Conservation (phyloP, 2,113 vertebrate genomes). For the Hemibagrus wyckioides region DNA sequence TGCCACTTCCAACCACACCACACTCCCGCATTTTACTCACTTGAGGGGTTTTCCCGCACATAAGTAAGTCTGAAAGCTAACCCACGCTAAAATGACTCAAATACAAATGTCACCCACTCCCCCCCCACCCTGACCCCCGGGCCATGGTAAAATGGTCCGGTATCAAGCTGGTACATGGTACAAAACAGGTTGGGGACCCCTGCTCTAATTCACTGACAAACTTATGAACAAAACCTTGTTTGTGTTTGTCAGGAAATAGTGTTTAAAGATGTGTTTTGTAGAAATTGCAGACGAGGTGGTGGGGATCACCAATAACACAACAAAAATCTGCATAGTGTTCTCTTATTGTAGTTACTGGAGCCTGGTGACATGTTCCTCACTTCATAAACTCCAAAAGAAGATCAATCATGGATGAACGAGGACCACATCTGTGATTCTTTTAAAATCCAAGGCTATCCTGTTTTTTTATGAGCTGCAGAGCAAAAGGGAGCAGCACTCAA, state of each 20-base stretch:
- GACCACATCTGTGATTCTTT: constrained; percentile 26
- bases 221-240: constrained; percentile 48
- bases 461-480: constrained; percentile 11
- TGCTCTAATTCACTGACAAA: constrained; percentile 28
- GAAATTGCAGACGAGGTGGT: constrained; percentile 45
- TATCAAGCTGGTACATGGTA: too few species aligned
- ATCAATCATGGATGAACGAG: too few species aligned
- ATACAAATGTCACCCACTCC: too few species aligned
- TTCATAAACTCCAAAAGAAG: neutral
- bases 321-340: neutral
- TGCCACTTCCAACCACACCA: too few species aligned
- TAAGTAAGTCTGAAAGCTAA: too few species aligned
- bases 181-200: constrained; percentile 31
- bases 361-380: neutral
- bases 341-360: constrained; percentile 22
- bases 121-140: too few species aligned
- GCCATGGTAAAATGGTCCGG: too few species aligned
- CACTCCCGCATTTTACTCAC: too few species aligned
- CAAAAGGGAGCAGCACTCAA: constrained; percentile 35
- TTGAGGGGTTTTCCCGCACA: too few species aligned
- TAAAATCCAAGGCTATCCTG: constrained; percentile 27
- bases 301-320: constrained; percentile 41
- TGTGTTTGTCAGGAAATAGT: constrained; percentile 47
- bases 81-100: too few species aligned
- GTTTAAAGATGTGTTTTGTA: constrained; percentile 54